Evolutionary conservation across 2,113 vertebrate species (phyloP), one percentile per base, ranked within the genome.

Genomic region (Seriola aureovittata): DNA sequence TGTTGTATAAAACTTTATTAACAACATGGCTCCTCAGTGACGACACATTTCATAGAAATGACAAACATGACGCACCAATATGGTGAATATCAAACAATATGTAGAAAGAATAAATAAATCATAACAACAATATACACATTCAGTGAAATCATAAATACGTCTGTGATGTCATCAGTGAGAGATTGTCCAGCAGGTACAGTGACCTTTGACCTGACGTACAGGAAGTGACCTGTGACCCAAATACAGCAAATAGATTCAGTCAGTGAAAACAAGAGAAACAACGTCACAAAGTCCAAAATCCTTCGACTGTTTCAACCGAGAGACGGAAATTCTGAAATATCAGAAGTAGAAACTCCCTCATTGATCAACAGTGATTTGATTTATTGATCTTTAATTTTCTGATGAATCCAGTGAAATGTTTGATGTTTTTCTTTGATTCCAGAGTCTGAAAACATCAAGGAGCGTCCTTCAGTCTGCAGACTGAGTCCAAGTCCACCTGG

Each of bases 21-120:
- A 96, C 86, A 94, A 93, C 85, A 93, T 92, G 96, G 95, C 94
- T 93, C 94, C 38, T 94, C 85, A 85, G 91, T 92, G 86, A 95
- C 80, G 73, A 90, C 87, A 95, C 88, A 95, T 99, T 99, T 98
- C 97, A 96, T 90, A 96, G 95, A 99, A 99, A 99, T 98, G 96
- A 96, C 80, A 92, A 92, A 92, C 68, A 44, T 5, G 50, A 71
- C 29, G 21, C 95, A 96, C 97, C 97, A 97, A 98, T 96, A 94
- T 98, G 97, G 96, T 95, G 25, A 25, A 13, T 96, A 88, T 94
- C 88, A 63, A 88, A 94, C 89, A 94, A 93, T 92, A 1, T 95
- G 95, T 93, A 94, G 95, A 96, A 96, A 93, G 92, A 96, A 95
- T 91, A 96, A 97, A 98, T 96, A 92, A 96, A 97, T 38, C 50